A percentile compares a stretch with the other conserved stretches of the same genome.
Evolutionary conservation across 2,113 vertebrate species (phyloP).

Genomic region (Boulengerochromis microlepis): DNA sequence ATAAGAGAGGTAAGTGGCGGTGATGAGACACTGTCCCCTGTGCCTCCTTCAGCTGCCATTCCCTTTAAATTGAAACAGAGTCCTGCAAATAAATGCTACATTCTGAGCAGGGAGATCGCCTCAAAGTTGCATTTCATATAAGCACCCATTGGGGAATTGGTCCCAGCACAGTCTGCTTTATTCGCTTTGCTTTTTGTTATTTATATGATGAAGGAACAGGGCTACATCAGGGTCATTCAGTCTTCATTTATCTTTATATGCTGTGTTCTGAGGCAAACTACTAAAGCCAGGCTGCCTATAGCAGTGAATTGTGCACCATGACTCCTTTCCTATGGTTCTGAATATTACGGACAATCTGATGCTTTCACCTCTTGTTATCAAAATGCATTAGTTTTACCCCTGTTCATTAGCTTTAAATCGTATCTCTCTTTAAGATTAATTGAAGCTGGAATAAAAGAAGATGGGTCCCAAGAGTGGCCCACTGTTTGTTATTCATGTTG

Average conservation of each 20-base stretch:
- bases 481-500: constrained; percentile 73
- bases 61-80: constrained; percentile 84
- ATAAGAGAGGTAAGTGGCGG: constrained; percentile 69
- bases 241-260: constrained; percentile 66
- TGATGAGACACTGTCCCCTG: constrained; percentile 77
- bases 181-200: constrained; percentile 81
- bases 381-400: constrained; percentile 47
- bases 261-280: constrained; percentile 15
- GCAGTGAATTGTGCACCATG: background rate
- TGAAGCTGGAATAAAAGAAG: constrained; percentile 68
- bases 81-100: constrained; percentile 78
- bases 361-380: constrained; percentile 37
- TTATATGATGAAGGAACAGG: constrained; percentile 81
- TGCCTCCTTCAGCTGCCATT: constrained; percentile 83
- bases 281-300: constrained; percentile 5
- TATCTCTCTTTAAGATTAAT: constrained; percentile 74
- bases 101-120: constrained; percentile 58
- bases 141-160: constrained; percentile 82
- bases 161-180: constrained; percentile 50
- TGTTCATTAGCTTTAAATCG: constrained; percentile 71
- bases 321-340: background rate
- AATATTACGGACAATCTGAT: constrained; percentile 28
- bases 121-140: constrained; percentile 80
- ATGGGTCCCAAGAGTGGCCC: constrained; percentile 63
- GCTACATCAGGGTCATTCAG: constrained; percentile 61